Evolutionary conservation across 2,888 invertebrate genomes (phyloP).

Genomic region (Drosophila leonis): DNA sequence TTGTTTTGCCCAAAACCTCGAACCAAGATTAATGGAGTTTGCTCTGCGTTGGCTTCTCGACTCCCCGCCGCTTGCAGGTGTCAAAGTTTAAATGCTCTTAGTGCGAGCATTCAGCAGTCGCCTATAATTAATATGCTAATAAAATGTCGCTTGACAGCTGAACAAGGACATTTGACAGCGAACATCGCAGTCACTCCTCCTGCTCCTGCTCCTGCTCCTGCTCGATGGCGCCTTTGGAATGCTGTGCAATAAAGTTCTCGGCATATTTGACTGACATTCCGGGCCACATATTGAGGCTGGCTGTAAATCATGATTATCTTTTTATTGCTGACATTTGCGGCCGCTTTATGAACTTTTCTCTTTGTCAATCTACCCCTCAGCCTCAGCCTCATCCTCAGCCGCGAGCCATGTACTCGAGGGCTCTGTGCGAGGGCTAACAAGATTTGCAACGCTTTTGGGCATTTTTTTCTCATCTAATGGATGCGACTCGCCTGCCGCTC

Average conservation of each 20-base stretch:
- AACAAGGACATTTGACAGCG: constrained; percentile 60
- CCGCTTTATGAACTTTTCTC: constrained; percentile 55
- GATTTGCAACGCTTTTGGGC: constrained; percentile 68
- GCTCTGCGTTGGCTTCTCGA: constrained; percentile 1
- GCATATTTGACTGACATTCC: constrained; percentile 59
- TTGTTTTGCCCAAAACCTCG: constrained; percentile 66
- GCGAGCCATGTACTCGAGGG: constrained; percentile 8
- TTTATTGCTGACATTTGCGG: constrained; percentile 66
- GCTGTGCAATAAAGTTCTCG: constrained; percentile 57
- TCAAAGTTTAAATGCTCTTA: constrained; percentile 48
- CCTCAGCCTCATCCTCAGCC: no score
- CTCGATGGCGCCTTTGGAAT: constrained; percentile 28
- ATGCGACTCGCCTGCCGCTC: constrained; percentile 1
- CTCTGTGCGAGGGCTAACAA: constrained; percentile 53
- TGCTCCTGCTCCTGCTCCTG: not conserved
- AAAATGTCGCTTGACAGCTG: constrained; percentile 59
- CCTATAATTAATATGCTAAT: constrained; percentile 66
- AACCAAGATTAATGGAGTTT: constrained; percentile 66
- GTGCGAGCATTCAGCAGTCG: constrained; percentile 26
- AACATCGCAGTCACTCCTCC: not conserved
- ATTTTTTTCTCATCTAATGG: constrained; percentile 56
- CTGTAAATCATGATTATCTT: constrained; percentile 73
- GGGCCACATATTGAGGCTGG: constrained; percentile 56
- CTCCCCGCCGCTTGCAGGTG: constrained; percentile 37
- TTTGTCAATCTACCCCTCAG: not conserved